These are phyloP conservation scores for Lasioglossum marginatum DNA, from an alignment of 2,888 invertebrate genomes.

Conservation along the genomic window DNA sequence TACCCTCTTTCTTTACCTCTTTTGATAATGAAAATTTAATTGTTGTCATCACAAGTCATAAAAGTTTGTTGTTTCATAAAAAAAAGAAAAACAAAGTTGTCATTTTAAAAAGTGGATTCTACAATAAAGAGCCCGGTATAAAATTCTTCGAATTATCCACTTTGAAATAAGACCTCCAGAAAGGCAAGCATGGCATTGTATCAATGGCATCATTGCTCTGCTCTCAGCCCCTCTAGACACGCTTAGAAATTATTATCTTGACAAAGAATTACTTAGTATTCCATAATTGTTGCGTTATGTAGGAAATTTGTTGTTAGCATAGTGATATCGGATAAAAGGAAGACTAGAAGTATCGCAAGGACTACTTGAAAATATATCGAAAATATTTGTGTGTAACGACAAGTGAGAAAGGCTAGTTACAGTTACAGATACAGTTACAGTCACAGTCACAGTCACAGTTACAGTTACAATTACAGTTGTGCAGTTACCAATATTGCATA, in stretches of 20 bases:
- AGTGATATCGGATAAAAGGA: constrained; percentile 50
- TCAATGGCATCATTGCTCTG: constrained; percentile 66
- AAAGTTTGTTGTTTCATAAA: background rate
- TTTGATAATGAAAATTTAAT: background rate
- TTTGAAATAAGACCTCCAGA: constrained; percentile 16
- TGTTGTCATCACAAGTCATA: background rate
- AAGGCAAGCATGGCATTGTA: constrained; percentile 61
- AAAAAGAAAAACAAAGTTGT: background rate
- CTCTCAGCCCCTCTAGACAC: constrained; percentile 63
- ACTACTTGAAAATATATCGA: constrained; percentile 20
- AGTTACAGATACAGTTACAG: background rate
- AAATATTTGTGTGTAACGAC: constrained; percentile 37
- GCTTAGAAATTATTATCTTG: constrained; percentile 45
- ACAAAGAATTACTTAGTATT: constrained; percentile 41
- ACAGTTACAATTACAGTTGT: background rate
- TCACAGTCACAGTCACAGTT: background rate
- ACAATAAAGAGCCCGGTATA: background rate
- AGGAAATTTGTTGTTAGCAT: constrained; percentile 43
- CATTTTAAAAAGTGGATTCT: constrained; percentile 1
- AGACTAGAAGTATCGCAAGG: constrained; percentile 40
- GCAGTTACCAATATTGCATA: background rate
- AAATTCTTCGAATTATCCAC: background rate
- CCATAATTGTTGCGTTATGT: constrained; percentile 40
- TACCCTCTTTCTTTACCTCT: background rate
- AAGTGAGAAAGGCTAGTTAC: constrained; percentile 56